These are phyloP conservation scores for Cephus cinctus DNA, from an alignment of 1,140 invertebrate species.

Conservation along the genomic window DNA sequence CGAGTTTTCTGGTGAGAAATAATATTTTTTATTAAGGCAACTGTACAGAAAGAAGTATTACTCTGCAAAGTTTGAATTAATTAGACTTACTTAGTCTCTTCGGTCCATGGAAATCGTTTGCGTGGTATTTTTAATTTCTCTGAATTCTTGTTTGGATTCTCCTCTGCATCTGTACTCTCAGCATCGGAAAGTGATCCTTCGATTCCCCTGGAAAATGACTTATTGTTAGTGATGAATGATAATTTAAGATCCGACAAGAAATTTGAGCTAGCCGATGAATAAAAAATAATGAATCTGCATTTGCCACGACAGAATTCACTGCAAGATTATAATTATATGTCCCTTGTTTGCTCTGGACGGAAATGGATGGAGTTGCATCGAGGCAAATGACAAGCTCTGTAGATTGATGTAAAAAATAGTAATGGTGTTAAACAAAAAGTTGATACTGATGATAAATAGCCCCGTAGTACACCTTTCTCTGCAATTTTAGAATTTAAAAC, in stretches of 20 bases:
- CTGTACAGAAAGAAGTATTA: conserved; percentile 11
- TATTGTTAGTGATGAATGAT: conserved; percentile 8
- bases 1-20: conserved; percentile 34
- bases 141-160: conserved; percentile 35
- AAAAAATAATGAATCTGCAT: conserved; percentile 22
- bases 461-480: conserved; percentile 29
- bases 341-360: background rate
- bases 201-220: conserved; percentile 34
- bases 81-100: conserved; percentile 57
- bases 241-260: conserved; percentile 1
- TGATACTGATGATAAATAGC: conserved; percentile 51
- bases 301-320: conserved; percentile 21
- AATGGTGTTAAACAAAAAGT: conserved; percentile 10
- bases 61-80: conserved; percentile 18
- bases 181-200: conserved; percentile 41
- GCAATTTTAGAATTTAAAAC: conserved; percentile 30
- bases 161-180: conserved; percentile 47
- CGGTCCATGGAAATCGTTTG: conserved; percentile 60
- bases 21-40: conserved; percentile 9
- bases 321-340: background rate
- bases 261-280: conserved; percentile 18
- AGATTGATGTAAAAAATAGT: conserved; percentile 23
- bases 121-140: conserved; percentile 58
- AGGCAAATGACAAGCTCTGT: conserved; percentile 14
- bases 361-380: conserved; percentile 16